phyloP scores from a whole-genome alignment of 2,888 invertebrate species.

The Itoplectis maculator region DNA sequence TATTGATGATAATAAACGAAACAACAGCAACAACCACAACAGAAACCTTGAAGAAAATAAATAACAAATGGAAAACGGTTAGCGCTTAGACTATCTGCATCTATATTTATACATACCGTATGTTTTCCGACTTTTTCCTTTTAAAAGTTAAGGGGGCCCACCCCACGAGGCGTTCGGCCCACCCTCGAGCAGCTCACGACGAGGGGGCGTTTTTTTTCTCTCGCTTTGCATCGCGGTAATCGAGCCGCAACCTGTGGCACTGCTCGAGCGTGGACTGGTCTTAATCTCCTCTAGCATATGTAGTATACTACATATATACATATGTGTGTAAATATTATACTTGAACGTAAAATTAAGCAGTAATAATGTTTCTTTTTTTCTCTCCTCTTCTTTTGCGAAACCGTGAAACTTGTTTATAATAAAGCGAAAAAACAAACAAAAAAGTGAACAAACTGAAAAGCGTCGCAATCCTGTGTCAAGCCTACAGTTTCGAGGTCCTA shows the following conservation, averaged over 20 bases:
- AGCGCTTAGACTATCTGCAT: constrained; percentile 75
- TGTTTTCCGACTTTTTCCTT: constrained; percentile 37
- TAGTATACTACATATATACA: constrained; percentile 34
- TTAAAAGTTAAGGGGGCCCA: constrained; percentile 3
- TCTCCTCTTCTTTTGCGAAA: constrained; percentile 15
- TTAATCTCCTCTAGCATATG: constrained; percentile 43
- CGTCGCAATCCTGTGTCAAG: constrained; percentile 41
- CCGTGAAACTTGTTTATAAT: constrained; percentile 36
- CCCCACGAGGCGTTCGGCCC: constrained; percentile 15
- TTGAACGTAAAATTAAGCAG: constrained; percentile 49
- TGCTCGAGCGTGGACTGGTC: constrained; percentile 47
- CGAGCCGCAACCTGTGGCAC: constrained; percentile 10
- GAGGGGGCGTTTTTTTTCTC: constrained; percentile 5
- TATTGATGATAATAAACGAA: constrained; percentile 72
- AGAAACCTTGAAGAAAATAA: constrained; percentile 5
- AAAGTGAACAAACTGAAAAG: constrained; percentile 1
- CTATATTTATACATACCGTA: constrained; percentile 43
- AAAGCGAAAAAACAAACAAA: background rate
- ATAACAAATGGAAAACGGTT: constrained; percentile 68
- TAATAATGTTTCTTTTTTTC: constrained; percentile 42
- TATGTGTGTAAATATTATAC: constrained; percentile 54
- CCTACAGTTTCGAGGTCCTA: constrained; percentile 53
- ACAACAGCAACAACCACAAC: constrained; percentile 55
- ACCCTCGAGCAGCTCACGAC: constrained; percentile 35
- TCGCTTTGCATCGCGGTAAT: constrained; percentile 44